phyloP scores from a whole-genome alignment of 2,797 vertebrate species.

The Anguilla marmorata region DNA sequence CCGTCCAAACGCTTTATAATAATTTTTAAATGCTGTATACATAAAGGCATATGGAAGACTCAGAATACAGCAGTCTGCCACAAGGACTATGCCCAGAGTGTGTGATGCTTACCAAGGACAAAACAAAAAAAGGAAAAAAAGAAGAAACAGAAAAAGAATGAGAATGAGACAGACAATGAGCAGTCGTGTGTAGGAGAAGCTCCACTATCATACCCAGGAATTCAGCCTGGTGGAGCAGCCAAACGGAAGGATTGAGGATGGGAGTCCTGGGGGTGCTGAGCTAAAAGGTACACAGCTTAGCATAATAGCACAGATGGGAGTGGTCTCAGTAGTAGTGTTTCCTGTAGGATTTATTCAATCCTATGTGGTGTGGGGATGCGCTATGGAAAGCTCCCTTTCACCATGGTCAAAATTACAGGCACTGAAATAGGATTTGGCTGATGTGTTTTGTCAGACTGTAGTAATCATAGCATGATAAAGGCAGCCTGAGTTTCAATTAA shows the following conservation, averaged over 20 bases:
- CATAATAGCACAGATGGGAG: neutral
- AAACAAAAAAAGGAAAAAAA: neutral
- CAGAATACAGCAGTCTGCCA: neutral
- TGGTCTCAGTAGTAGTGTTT: neutral
- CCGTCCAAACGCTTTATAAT: neutral
- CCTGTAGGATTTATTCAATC: neutral
- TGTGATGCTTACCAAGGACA: conserved; percentile 24
- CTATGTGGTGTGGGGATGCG: neutral
- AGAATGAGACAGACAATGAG: neutral
- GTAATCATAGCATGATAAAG: neutral
- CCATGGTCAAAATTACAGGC: neutral
- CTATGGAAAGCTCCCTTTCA: conserved; percentile 2
- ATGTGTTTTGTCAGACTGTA: neutral
- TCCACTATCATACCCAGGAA: neutral
- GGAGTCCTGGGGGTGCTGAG: conserved; percentile 15
- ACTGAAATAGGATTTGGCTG: neutral
- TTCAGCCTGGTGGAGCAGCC: conserved; percentile 4
- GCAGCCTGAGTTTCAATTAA: neutral
- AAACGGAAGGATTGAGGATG: conserved; percentile 11
- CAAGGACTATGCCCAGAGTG: neutral
- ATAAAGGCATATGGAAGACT: conserved; percentile 17
- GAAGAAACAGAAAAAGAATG: neutral
- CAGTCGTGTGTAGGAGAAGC: neutral
- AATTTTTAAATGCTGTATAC: neutral
- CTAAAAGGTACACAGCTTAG: conserved; percentile 26